Evolutionary conservation across 2,113 vertebrate species (phyloP).

Genomic region (Phalacrocorax pelagicus): DNA sequence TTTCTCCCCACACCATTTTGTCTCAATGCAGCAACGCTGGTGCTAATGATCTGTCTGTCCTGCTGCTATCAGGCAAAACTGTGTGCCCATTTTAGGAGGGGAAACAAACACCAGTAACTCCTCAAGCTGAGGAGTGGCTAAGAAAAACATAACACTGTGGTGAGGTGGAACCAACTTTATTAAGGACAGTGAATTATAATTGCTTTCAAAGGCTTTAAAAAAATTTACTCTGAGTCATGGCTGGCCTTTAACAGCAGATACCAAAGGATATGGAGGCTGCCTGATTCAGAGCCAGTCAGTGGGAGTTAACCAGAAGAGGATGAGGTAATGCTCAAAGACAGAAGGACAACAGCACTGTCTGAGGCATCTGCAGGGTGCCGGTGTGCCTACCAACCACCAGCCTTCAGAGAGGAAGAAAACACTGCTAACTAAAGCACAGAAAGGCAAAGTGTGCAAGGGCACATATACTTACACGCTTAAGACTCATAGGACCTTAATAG

Average conservation of each 20-base stretch:
- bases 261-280: slow-evolving; percentile 31
- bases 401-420: neutral
- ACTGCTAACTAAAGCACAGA: neutral
- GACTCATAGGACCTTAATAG: neutral
- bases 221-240: slow-evolving; percentile 41
- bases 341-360: neutral
- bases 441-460: neutral
- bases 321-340: slow-evolving; percentile 61
- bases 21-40: neutral
- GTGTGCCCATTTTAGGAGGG: neutral
- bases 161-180: slow-evolving; percentile 74
- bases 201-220: slow-evolving; percentile 45
- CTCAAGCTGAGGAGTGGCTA: neutral
- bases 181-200: slow-evolving; percentile 69
- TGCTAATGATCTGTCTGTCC: neutral
- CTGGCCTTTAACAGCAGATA: slow-evolving; percentile 53
- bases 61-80: neutral
- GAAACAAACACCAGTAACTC: neutral
- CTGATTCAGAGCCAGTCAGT: slow-evolving; percentile 47
- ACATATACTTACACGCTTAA: neutral
- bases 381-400: neutral
- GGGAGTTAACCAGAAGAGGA: slow-evolving; percentile 46
- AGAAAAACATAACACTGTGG: slow-evolving; percentile 45
- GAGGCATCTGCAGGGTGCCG: neutral
- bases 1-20: neutral